A percentile compares a stretch with the other conserved stretches of the same genome.
Conservation (phyloP, 2,888 invertebrate genomes). For the Scaeva pyrastri region DNA sequence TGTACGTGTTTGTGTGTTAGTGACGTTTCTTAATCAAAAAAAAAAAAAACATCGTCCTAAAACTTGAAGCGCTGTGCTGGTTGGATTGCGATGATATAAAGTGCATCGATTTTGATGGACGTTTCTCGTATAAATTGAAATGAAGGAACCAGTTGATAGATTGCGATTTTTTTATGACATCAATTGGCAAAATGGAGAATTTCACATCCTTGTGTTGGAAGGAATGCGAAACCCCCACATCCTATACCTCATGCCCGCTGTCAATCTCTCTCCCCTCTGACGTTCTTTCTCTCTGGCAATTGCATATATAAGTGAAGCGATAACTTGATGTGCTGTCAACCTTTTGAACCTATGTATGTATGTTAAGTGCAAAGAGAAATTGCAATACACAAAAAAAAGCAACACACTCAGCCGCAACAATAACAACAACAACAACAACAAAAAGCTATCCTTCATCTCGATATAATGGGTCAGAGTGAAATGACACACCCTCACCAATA, state of each 20-base stretch:
- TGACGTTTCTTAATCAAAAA: neutral
- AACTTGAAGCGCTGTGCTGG: constrained; percentile 11
- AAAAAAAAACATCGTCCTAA: neutral
- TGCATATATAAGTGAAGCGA: neutral
- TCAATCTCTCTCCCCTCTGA: neutral
- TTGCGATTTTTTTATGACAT: constrained; percentile 20
- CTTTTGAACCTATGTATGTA: constrained; percentile 17
- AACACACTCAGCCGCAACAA: neutral
- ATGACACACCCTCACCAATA: constrained; percentile 31
- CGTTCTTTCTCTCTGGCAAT: neutral
- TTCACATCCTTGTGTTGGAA: neutral
- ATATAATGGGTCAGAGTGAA: constrained; percentile 13
- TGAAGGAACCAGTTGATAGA: constrained; percentile 9
- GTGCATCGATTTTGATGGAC: constrained; percentile 16
- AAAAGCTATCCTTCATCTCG: neutral
- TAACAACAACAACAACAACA: neutral
- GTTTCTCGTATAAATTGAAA: constrained; percentile 3
- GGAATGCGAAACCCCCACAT: neutral
- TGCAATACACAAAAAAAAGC: neutral
- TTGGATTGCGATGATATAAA: constrained; percentile 7
- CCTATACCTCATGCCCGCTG: neutral
- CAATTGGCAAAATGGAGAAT: constrained; percentile 9
- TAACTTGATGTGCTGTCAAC: neutral
- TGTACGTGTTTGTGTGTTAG: neutral
- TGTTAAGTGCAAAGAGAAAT: constrained; percentile 4